phyloP scores from a whole-genome alignment of 2,113 vertebrate species.

The Periophthalmodon schlosseri region DNA sequence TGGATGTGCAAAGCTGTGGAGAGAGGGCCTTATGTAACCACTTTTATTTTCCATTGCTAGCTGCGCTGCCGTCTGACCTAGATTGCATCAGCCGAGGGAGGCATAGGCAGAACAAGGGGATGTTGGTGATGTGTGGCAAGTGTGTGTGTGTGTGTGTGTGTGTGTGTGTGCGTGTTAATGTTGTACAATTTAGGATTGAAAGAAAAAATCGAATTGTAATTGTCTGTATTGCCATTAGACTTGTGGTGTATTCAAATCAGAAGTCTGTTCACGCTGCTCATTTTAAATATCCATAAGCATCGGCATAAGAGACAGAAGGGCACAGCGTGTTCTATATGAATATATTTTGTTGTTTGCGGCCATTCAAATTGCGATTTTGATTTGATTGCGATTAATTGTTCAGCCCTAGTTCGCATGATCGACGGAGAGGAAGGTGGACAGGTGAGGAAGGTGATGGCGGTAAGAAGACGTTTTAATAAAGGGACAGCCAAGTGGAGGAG shows the following conservation, averaged over 20 bases:
- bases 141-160: no score
- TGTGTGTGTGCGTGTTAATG: no score
- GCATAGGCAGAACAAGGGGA: constrained; percentile 73
- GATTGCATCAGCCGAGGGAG: constrained; percentile 75
- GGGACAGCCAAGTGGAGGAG: constrained; percentile 38
- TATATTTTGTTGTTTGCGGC: no score
- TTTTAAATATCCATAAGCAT: no score
- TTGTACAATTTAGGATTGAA: no score
- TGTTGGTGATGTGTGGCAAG: constrained; percentile 51
- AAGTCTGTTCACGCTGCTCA: no score
- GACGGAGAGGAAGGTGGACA: background rate
- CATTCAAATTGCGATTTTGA: no score
- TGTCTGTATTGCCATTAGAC: background rate
- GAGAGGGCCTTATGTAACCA: constrained; percentile 75
- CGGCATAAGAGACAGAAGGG: no score
- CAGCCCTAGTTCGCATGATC: background rate
- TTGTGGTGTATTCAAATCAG: background rate
- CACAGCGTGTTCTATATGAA: no score
- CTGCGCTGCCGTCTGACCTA: constrained; percentile 79
- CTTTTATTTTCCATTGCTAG: constrained; percentile 79
- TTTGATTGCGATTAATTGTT: no score
- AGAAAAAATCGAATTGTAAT: background rate
- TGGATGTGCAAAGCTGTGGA: constrained; percentile 62
- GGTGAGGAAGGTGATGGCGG: constrained; percentile 1
- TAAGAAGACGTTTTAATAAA: constrained; percentile 52